Evolutionary conservation across 2,888 invertebrate genomes (phyloP), one percentile per base, ranked within the genome.

Genomic region (Phaedon cochleariae): DNA sequence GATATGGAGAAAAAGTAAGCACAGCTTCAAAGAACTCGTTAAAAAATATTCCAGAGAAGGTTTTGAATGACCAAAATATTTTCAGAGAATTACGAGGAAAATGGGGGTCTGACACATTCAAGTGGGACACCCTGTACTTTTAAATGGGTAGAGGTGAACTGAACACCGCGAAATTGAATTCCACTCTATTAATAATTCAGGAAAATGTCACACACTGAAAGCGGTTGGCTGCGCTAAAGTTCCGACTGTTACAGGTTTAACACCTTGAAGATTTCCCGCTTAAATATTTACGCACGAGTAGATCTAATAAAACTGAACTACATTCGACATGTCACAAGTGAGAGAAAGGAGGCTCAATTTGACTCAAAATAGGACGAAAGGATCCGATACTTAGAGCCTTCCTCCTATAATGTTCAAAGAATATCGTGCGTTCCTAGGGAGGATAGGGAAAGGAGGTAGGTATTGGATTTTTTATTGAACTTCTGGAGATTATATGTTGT

Each of bases 221-320:
- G 64, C 58, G 64, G 57, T 57, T 53, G 49, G 49, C 52, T 37
- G 59, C 37, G 62, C 59, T 62, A 57, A 60, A 67, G 62, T 68
- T 68, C 53, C 67, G 63, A 62, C 64, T 67, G 68, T 68, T 67
- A 67, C 63, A 67, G 67, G 67, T 70, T 70, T 68, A 70, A 67
- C 70, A 70, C 70, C 70, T 70, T 59, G 55, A 70, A 62, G 70
- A 68, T 68, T 68, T 62, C 63, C 61, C 61, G 61, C 62, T 70
- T 63, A 67, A 70, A 70, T 66, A 70, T 70, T 70, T 63, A 70
- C 61, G 62, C 62, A 65, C 64, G 61, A 68, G 37, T 62, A 60
- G 70, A 37, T 58, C 22, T 54, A 64, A 65, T 65, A 66, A 65
- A 66, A 66, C 62, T 59, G 64, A 66, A 64, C 64, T 53, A 62